These are phyloP conservation scores for Chloroceryle aenea DNA, from an alignment of 2,113 vertebrate genomes.

Conservation along the genomic window DNA sequence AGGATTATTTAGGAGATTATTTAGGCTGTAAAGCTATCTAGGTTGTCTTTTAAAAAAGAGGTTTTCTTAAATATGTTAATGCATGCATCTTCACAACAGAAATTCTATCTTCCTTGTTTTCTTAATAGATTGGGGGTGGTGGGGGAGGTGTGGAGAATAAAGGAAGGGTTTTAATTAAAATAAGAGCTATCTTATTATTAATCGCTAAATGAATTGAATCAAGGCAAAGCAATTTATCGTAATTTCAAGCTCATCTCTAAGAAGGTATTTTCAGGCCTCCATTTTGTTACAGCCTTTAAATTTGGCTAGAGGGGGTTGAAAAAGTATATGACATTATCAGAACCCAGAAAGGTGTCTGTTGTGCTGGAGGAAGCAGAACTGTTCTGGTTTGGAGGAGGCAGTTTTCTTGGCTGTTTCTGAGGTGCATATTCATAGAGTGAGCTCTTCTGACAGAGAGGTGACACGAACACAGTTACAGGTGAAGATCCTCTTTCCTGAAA, in stretches of 20 bases:
- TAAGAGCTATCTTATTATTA: background rate
- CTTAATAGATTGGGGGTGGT: background rate
- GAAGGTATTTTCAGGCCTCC: background rate
- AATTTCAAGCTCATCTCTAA: background rate
- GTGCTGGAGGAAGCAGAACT: background rate
- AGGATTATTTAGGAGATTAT: background rate
- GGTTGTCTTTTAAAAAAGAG: background rate
- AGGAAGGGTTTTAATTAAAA: background rate
- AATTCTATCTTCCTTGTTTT: background rate
- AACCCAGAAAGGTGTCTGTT: background rate
- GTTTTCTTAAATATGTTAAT: background rate
- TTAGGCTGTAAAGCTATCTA: background rate
- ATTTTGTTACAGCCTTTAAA: background rate
- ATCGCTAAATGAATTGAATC: background rate
- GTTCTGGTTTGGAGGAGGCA: background rate
- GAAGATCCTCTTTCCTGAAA: background rate
- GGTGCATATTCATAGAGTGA: background rate
- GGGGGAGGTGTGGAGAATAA: background rate
- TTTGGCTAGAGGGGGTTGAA: background rate
- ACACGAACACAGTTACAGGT: background rate
- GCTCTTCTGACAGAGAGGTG: background rate
- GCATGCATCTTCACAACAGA: background rate
- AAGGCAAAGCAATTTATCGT: background rate
- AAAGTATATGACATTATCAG: background rate
- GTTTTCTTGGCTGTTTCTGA: background rate